phyloP scores from a whole-genome alignment of 2,888 invertebrate species.

The Drosophila macrospina region DNA sequence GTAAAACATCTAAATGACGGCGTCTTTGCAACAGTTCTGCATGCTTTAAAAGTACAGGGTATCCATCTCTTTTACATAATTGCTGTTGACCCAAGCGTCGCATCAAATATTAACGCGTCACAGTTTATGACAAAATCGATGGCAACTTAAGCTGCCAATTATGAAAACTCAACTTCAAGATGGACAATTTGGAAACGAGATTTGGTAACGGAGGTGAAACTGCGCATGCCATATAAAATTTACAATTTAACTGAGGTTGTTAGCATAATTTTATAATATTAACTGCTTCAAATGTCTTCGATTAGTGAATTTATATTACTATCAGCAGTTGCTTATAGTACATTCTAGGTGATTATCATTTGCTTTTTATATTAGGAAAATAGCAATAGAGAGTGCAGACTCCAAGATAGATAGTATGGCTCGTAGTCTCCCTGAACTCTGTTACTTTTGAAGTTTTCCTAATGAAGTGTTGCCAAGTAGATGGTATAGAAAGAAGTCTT shows the following conservation, averaged over 20 bases:
- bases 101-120: constrained; percentile 41
- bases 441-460: not conserved
- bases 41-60: not conserved
- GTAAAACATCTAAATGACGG: too few relatives aligned
- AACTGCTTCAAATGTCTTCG: too few relatives aligned
- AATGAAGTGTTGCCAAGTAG: not conserved
- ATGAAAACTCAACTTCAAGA: constrained; percentile 25
- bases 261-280: too few relatives aligned
- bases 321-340: too few relatives aligned
- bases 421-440: not conserved
- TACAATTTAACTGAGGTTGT: not conserved
- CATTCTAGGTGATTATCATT: too few relatives aligned
- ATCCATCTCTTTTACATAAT: constrained; percentile 21
- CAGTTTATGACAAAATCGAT: constrained; percentile 46
- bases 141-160: constrained; percentile 45
- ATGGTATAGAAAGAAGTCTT: too few relatives aligned
- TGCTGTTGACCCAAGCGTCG: constrained; percentile 22
- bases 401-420: too few relatives aligned
- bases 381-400: too few relatives aligned
- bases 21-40: not conserved
- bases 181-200: constrained; percentile 6
- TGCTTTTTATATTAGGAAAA: too few relatives aligned
- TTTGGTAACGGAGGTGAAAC: not conserved
- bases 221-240: too few relatives aligned
- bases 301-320: too few relatives aligned